phyloP scores from a whole-genome alignment of 2,113 vertebrate species.

The Dicaeum eximium region DNA sequence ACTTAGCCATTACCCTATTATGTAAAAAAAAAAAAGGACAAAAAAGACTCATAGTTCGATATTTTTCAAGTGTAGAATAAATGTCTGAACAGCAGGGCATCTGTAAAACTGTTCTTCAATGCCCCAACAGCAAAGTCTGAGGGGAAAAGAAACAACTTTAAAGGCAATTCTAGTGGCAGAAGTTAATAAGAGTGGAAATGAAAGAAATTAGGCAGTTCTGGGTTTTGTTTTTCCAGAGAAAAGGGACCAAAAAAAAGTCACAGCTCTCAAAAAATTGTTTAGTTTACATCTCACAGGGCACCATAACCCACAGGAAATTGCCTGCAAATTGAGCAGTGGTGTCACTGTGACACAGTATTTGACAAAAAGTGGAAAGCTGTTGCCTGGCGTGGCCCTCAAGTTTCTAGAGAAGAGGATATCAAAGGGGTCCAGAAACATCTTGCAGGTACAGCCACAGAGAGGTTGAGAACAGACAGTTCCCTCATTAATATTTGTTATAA shows the following conservation, averaged over 20 bases:
- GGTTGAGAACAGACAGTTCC: neutral
- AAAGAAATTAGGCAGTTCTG: neutral
- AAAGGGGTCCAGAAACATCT: neutral
- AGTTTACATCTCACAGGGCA: neutral
- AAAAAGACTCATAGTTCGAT: neutral
- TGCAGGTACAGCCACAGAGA: neutral
- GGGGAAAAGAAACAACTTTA: neutral
- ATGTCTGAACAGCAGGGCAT: neutral
- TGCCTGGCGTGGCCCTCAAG: neutral
- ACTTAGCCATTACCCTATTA: neutral
- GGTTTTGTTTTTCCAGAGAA: neutral
- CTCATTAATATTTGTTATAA: constrained; percentile 38
- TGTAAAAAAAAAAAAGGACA: neutral
- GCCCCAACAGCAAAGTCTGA: neutral
- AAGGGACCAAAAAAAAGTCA: neutral
- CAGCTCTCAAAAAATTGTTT: neutral
- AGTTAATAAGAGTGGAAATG: neutral
- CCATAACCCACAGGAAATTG: neutral
- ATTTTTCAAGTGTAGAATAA: neutral
- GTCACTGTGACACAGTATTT: neutral
- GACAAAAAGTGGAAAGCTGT: neutral
- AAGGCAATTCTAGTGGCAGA: neutral
- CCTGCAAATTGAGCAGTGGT: neutral
- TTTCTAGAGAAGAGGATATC: neutral
- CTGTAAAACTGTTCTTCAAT: neutral